These are phyloP conservation scores for Gambusia holbrooki DNA, from an alignment of 2,113 vertebrate species.

Conservation along the genomic window DNA sequence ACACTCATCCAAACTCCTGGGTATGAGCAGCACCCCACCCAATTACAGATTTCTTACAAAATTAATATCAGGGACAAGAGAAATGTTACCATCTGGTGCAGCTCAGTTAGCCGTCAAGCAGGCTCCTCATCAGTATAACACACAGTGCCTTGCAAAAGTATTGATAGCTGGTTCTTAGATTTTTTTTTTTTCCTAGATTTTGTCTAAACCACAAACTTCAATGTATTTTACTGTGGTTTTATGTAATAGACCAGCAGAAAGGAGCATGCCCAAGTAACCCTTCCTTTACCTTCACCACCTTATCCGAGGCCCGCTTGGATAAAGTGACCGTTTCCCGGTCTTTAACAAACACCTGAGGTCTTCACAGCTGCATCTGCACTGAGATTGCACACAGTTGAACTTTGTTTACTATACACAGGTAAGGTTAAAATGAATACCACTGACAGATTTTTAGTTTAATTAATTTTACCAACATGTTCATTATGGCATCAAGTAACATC, in stretches of 20 bases:
- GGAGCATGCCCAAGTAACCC: not conserved
- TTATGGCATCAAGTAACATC: no score
- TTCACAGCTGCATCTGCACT: not conserved
- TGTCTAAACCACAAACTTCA: not conserved
- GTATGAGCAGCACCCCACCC: conserved; percentile 83
- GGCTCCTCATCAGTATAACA: conserved; percentile 29
- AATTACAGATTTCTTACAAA: conserved; percentile 44
- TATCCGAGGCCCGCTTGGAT: not conserved
- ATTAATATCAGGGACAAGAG: not conserved
- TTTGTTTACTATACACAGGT: not conserved
- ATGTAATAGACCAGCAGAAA: not conserved
- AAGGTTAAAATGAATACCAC: not conserved
- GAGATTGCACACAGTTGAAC: not conserved
- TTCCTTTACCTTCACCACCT: not conserved
- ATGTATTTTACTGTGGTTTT: not conserved
- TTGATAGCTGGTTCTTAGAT: not conserved
- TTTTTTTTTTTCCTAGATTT: not conserved
- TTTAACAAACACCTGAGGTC: not conserved
- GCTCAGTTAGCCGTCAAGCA: conserved; percentile 1
- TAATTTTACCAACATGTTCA: not conserved
- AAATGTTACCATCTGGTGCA: not conserved
- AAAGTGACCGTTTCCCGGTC: not conserved
- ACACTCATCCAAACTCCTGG: conserved; percentile 82
- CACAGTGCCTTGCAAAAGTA: not conserved
- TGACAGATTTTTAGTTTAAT: not conserved